These are phyloP conservation scores for Ammospiza nelsoni DNA, from an alignment of 2,113 vertebrate genomes.

Conservation along the genomic window DNA sequence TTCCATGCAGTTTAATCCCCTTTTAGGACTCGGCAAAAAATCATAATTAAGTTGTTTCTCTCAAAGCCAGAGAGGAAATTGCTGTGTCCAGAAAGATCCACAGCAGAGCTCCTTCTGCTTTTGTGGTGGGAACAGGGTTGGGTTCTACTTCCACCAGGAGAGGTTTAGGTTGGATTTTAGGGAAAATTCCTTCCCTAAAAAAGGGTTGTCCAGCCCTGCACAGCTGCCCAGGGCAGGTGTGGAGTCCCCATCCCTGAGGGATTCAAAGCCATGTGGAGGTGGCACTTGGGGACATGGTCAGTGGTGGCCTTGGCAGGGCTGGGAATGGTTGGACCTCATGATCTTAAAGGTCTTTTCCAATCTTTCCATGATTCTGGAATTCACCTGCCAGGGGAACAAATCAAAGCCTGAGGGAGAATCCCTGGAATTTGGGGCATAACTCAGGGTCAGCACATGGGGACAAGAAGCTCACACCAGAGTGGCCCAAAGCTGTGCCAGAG, in stretches of 20 bases:
- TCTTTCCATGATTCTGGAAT: not conserved
- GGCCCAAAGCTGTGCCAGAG: not conserved
- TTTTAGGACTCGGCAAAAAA: not conserved
- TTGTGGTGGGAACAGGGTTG: fast-evolving
- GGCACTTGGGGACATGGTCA: not conserved
- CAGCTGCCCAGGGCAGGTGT: not conserved
- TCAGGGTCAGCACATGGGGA: not conserved
- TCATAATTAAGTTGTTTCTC: not conserved
- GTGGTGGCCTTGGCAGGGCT: not conserved
- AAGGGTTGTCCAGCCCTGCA: not conserved
- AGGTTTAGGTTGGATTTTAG: not conserved
- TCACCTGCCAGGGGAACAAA: not conserved
- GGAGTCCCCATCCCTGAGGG: not conserved
- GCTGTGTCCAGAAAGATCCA: not conserved
- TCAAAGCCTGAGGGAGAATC: not conserved
- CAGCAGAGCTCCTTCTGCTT: not conserved
- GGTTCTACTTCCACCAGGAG: not conserved
- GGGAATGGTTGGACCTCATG: not conserved
- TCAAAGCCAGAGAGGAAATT: not conserved
- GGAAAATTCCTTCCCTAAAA: not conserved
- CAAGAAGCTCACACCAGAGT: not conserved
- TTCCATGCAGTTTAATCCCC: not conserved
- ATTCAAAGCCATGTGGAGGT: not conserved
- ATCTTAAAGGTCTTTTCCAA: not conserved
- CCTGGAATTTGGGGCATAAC: not conserved